Base-by-base conservation (phyloP, 37 sponge, comb jelly and placozoan species). In the Dysidea cf. avara region DNA sequence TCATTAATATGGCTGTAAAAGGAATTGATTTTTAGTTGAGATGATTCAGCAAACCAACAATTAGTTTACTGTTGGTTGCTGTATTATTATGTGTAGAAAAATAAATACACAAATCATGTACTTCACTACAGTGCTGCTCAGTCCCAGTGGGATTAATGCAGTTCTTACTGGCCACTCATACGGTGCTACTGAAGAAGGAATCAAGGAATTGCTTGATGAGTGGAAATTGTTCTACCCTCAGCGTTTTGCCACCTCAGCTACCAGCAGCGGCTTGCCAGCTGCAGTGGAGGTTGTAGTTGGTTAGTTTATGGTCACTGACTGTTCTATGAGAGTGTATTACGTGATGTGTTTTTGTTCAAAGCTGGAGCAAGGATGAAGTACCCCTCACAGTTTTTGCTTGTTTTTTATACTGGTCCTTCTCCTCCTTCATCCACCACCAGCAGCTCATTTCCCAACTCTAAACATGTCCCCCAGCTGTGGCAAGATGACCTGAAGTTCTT, bases 111-210 rank as follows among this genome's bases (percentile, higher is more conserved):
- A n/a, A n/a, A n/a, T n/a, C n/a, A n/a, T n/a, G n/a, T n/a, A n/a
- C n/a, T n/a, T n/a, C n/a, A n/a, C n/a, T n/a, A n/a, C 77, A 84
- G 90, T 90, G 9, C 69, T 90, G 48, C 74, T 90, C 26, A 90
- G 90, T 39, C 90, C 90, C 35, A 90, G 90, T 71, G 90, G 90
- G 12, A 60, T 90, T 9, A 80, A 84, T 79, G 90, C 85, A 0
- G 66, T 84, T 48, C 77, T 90, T 76, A 90, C 90, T n/a, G 90
- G 90, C 2, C 90, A 90, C 74, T 84, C 77, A 72, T 90, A 90
- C 72, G 71, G 54, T 39, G 34, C 43, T 31, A 43, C 81, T 34
- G 90, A 90, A 60, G 50, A 57, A 16, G 80, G 78, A 37, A 80
- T 90, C 32, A 55, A 56, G 29, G 84, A 90, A 29, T 60, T 90